phyloP scores from a whole-genome alignment of 2,888 invertebrate species.

The Camptogramma bilineatum region DNA sequence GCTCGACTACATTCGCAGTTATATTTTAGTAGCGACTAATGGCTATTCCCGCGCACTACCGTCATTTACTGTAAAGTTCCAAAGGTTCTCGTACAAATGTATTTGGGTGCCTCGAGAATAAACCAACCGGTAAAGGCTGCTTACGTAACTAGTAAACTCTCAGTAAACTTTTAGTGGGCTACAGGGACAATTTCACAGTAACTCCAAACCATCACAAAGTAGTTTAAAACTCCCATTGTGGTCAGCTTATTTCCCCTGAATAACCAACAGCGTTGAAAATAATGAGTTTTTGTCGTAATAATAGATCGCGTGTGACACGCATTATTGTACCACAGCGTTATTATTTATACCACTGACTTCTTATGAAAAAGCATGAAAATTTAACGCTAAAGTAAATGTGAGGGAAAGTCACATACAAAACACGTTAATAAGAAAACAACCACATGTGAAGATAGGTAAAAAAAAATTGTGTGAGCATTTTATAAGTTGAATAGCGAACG shows the following conservation, averaged over 20 bases:
- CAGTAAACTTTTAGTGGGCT: conserved; percentile 10
- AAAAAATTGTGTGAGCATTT: too few relatives aligned
- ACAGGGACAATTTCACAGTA: conserved; percentile 4
- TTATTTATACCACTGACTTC: conserved; percentile 30
- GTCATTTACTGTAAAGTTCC: conserved; percentile 5
- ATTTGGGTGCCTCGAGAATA: not conserved
- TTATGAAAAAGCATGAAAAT: conserved; percentile 28
- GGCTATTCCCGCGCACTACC: not conserved
- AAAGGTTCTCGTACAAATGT: not conserved
- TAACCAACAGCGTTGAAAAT: conserved; percentile 35
- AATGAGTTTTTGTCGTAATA: conserved; percentile 37
- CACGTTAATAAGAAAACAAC: not conserved
- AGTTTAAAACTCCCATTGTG: conserved; percentile 34
- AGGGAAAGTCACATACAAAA: conserved; percentile 19
- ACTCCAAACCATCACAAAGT: conserved; percentile 12
- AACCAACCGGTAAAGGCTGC: not conserved
- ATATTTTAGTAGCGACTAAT: not conserved
- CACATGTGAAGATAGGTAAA: not conserved
- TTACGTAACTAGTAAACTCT: not conserved
- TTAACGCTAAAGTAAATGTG: not conserved
- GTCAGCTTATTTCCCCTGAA: conserved; percentile 38
- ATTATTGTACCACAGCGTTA: conserved; percentile 32
- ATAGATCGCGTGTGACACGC: conserved; percentile 45
- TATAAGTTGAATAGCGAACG: too few relatives aligned
- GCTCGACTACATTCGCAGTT: not conserved